Base-by-base conservation (phyloP, 2,113 vertebrate genomes). In the Rhabdornis inornatus region DNA sequence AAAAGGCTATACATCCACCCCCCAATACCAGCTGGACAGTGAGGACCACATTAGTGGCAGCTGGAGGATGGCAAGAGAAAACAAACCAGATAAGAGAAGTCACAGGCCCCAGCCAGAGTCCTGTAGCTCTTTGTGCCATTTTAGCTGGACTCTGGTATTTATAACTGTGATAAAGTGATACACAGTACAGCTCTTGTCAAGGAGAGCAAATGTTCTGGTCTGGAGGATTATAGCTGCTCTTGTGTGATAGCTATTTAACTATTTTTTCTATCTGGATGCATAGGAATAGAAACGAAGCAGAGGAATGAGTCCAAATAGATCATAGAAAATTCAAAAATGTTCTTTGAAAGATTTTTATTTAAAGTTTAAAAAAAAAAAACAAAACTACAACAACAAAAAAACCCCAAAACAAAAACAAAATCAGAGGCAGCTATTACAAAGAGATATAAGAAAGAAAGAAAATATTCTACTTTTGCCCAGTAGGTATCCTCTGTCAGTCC, bases 41-140 rank as follows among this genome's bases (percentile, higher is more conserved):
- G 83, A 90, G 81, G 49, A 83, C 64, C 89, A 95, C 92, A 92
- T 94, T 68, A 96, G 89, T 40, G 80, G 77, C 95, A 97, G 97
- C 93, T 95, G 87, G 87, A 83, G 85, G 55, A 92, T 78, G 87
- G 85, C 57, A 79, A 56, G 79, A 84, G 60, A 78, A 95, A 95
- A 95, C 61, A 96, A 95, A 83, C 75, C 90, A 91, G 78, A 56
- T 83, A 91, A 83, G 78, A 70, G 31, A 90, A 76, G 50, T 59
- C 90, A 90, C 70, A 84, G 92, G 35, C 64, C 78, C 71, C 68
- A 86, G 52, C 6, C 31, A 83, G 22, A 64, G 61, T 74, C 52
- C 49, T 78, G 87, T 71, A 94, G 89, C 49, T 90, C 77, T 90
- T 77, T 68, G 86, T 30, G 33, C 27, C 80, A 64, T 92, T n/a